phyloP scores from a whole-genome alignment of 2,797 vertebrate species.

The Phylloscopus collybita region DNA sequence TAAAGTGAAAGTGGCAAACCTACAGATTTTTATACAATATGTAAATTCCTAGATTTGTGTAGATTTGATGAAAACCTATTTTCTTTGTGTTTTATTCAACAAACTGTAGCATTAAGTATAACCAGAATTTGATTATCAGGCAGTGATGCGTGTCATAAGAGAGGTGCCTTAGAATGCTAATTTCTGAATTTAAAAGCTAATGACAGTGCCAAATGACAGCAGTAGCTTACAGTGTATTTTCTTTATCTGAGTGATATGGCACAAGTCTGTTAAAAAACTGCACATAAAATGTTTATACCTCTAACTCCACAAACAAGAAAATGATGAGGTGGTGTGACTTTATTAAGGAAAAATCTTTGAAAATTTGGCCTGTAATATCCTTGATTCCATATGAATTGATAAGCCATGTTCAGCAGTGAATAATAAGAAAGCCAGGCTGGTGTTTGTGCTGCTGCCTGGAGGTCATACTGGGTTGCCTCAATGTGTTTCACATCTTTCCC shows the following conservation, averaged over 20 bases:
- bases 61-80: not conserved
- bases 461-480: not conserved
- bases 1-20: not conserved
- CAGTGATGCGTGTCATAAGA: not conserved
- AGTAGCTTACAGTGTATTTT: not conserved
- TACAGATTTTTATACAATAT: not conserved
- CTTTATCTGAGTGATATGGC: not conserved
- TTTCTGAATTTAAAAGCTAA: not conserved
- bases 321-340: not conserved
- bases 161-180: not conserved
- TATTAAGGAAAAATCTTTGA: not conserved
- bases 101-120: not conserved
- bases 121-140: not conserved
- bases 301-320: not conserved
- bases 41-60: not conserved
- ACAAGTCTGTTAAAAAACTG: not conserved
- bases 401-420: not conserved
- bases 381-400: not conserved
- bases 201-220: not conserved
- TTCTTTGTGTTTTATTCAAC: not conserved
- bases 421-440: not conserved
- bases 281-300: not conserved
- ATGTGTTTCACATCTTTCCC: fast-evolving
- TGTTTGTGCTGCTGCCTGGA: not conserved
- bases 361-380: not conserved